Evolutionary conservation across 1,140 invertebrate species (phyloP).

Genomic region (Hypothenemus hampei): DNA sequence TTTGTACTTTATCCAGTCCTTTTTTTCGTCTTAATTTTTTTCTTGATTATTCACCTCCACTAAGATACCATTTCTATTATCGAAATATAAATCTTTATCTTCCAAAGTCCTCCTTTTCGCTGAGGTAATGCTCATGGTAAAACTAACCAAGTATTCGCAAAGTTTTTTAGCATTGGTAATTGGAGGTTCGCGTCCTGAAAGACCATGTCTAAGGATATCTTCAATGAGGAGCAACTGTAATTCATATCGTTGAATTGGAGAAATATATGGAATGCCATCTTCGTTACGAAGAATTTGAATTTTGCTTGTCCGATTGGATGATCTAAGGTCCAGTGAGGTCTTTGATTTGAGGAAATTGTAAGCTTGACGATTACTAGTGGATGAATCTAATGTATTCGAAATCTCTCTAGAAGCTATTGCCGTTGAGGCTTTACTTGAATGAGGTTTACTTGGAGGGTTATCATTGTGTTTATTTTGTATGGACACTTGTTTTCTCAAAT

Average conservation of each 20-base stretch:
- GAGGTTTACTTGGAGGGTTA: too few species aligned
- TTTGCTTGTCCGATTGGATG: slow-evolving; percentile 35
- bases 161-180: slow-evolving; percentile 57
- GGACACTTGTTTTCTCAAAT: slow-evolving; percentile 30
- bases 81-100: slow-evolving; percentile 73
- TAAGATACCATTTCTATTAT: slow-evolving; percentile 51
- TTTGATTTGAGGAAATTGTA: slow-evolving; percentile 48
- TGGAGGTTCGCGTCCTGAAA: slow-evolving; percentile 56
- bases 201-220: slow-evolving; percentile 70
- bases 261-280: slow-evolving; percentile 63
- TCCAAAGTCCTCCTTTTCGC: slow-evolving; percentile 76
- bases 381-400: slow-evolving; percentile 18
- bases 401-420: neutral
- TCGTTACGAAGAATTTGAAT: slow-evolving; percentile 44
- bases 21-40: slow-evolving; percentile 63
- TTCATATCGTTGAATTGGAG: slow-evolving; percentile 76
- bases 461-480: too few species aligned
- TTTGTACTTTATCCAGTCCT: slow-evolving; percentile 62
- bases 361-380: too few species aligned
- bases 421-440: neutral
- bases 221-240: slow-evolving; percentile 74
- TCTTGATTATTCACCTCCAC: slow-evolving; percentile 56
- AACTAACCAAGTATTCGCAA: slow-evolving; percentile 72
- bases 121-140: slow-evolving; percentile 70
- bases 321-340: slow-evolving; percentile 49